Evolutionary conservation across 2,113 vertebrate genomes (phyloP), one percentile per base, ranked within the genome.

Genomic region (Amphiprion percula): DNA sequence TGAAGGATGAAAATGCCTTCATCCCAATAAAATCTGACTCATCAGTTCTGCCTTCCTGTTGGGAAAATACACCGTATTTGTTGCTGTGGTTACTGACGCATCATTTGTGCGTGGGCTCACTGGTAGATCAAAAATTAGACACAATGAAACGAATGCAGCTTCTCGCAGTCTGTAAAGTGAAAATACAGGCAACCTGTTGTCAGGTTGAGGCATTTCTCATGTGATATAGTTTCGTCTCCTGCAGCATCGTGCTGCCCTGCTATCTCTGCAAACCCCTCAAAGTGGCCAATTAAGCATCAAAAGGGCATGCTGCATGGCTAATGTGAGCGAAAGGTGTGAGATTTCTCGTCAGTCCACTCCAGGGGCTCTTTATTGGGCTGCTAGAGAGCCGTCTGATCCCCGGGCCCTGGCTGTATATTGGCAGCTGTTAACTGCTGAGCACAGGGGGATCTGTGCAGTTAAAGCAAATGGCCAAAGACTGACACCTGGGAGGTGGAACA

Each of bases 241-340:
- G 59, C 59, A 63, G 50, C 49, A 58, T 80, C 52, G 23, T 68
- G 59, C 79, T 63, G 74, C 67, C 33, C 78, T 73, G 62, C 82
- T 88, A 66, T 75, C 88, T 84, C 79, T 54, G n/a, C 86, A 68
- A 83, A 77, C 78, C 81, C 69, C 87, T 90, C 82, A 89, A 92
- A 93, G 94, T 92, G 93, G 84, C 94, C 92, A 90, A 88, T 94
- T 93, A 87, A 92, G 93, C 95, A 95, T 95, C 95, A 95, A 95
- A 95, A 95, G 93, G 84, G 80, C 83, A 78, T 74, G 69, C 88
- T 94, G 93, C 93, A 92, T 94, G 89, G 94, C 90, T 95, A 94
- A 95, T 95, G 95, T 88, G 85, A 84, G 93, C 69, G 74, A 89
- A 92, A 95, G 94, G 95, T 95, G 95, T 93, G 94, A 95, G 91